Conservation (phyloP, 2,113 vertebrate species). For the Mesembrinibis cayennensis region DNA sequence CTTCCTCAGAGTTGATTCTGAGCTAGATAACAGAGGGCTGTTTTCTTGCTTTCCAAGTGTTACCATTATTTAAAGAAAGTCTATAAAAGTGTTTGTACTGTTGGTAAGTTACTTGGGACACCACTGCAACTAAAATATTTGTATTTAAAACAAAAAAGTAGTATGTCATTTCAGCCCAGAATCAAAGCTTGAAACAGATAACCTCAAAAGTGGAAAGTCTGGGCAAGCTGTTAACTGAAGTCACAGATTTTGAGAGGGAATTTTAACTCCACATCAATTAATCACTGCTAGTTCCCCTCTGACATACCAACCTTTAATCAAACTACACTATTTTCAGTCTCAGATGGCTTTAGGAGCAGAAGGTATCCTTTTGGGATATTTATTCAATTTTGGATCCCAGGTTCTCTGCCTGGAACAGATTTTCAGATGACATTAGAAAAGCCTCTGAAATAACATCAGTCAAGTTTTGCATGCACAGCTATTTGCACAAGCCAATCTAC, state of each 20-base stretch:
- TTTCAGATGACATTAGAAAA: constrained; percentile 34
- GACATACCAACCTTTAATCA: not conserved
- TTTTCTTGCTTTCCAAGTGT: not conserved
- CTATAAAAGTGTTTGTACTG: not conserved
- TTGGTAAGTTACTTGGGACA: not conserved
- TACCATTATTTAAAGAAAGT: not conserved
- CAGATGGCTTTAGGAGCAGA: not conserved
- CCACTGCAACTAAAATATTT: not conserved
- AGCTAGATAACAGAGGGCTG: not conserved
- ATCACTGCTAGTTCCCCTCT: not conserved
- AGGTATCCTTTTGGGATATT: not conserved
- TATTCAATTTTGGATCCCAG: not conserved
- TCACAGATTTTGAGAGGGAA: not conserved
- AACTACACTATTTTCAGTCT: not conserved
- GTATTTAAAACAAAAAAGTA: not conserved
- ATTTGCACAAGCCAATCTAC: constrained; percentile 15
- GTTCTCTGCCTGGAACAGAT: constrained; percentile 6
- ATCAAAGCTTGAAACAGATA: constrained; percentile 17
- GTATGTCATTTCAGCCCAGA: not conserved
- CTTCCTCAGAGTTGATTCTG: not conserved
- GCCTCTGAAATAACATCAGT: constrained; percentile 16
- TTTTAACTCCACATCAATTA: not conserved
- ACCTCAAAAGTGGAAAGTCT: not conserved
- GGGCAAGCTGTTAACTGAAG: not conserved
- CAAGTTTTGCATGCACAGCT: not conserved